Percentiles rank a stretch among this genome's conserved stretches.
Evolutionary conservation across 2,113 vertebrate species (phyloP).

Genomic region (Melierax canorus): DNA sequence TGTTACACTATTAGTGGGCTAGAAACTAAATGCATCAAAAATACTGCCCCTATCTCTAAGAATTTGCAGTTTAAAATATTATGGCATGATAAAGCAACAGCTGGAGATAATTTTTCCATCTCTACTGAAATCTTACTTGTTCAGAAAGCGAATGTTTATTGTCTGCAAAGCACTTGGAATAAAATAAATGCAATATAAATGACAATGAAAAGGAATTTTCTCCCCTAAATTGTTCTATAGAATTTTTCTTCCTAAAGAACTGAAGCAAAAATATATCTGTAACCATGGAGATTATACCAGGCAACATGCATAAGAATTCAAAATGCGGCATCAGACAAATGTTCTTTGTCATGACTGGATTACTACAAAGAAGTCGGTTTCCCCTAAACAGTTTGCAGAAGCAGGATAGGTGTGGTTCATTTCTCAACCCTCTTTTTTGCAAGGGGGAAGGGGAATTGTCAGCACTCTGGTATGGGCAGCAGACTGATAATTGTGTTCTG

Average conservation of each 20-base stretch:
- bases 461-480: neutral
- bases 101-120: neutral
- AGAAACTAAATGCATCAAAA: neutral
- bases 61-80: neutral
- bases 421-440: neutral
- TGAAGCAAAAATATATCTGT: constrained; percentile 52
- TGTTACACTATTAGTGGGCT: neutral
- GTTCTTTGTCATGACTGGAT: constrained; percentile 30
- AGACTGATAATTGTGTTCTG: neutral
- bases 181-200: neutral
- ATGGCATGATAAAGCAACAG: neutral
- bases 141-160: neutral
- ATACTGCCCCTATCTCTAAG: neutral
- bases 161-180: neutral
- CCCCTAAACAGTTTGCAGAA: constrained; percentile 1
- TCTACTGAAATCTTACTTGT: neutral
- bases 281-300: constrained; percentile 57
- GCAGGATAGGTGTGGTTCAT: neutral
- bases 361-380: neutral
- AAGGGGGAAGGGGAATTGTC: neutral
- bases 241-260: constrained; percentile 14
- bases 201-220: neutral
- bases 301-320: constrained; percentile 46
- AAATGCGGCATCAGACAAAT: constrained; percentile 24
- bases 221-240: constrained; percentile 10